These are phyloP conservation scores for Drosophila barbarae DNA, from an alignment of 2,888 invertebrate species.

Conservation along the genomic window DNA sequence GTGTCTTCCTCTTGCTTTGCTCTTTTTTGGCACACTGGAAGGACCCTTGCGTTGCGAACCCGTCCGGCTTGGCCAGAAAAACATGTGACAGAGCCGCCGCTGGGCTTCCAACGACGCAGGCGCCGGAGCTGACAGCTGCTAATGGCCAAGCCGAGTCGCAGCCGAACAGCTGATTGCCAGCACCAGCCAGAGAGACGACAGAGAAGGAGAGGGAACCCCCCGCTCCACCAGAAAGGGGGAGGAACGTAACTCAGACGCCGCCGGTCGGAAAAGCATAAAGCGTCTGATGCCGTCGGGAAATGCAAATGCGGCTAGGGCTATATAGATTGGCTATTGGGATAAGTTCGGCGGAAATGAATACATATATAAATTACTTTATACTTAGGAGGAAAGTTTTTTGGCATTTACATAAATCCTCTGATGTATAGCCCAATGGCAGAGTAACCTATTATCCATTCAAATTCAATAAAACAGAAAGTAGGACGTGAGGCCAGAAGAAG, in stretches of 20 bases:
- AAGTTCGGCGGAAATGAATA: slow-evolving; percentile 30
- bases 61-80: slow-evolving; percentile 21
- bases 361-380: slow-evolving; percentile 19
- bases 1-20: slow-evolving; percentile 29
- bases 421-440: slow-evolving; percentile 1
- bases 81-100: slow-evolving; percentile 57
- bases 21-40: slow-evolving; percentile 69
- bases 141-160: slow-evolving; percentile 27
- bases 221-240: not conserved
- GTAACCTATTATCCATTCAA: slow-evolving; percentile 19
- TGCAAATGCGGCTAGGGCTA: slow-evolving; percentile 26
- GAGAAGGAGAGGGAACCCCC: not conserved
- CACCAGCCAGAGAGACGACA: slow-evolving; percentile 16
- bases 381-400: not conserved
- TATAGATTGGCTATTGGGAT: slow-evolving; percentile 31
- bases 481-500: not conserved
- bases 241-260: slow-evolving; percentile 16
- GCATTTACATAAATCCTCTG: slow-evolving; percentile 14
- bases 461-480: slow-evolving; percentile 18
- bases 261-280: slow-evolving; percentile 17
- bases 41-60: slow-evolving; percentile 30
- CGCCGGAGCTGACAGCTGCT: slow-evolving; percentile 47
- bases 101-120: slow-evolving; percentile 63
- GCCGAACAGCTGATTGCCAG: slow-evolving; percentile 62
- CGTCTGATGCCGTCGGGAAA: slow-evolving; percentile 40